Conservation (phyloP, 2,113 vertebrate genomes). For the Pelodiscus sinensis region DNA sequence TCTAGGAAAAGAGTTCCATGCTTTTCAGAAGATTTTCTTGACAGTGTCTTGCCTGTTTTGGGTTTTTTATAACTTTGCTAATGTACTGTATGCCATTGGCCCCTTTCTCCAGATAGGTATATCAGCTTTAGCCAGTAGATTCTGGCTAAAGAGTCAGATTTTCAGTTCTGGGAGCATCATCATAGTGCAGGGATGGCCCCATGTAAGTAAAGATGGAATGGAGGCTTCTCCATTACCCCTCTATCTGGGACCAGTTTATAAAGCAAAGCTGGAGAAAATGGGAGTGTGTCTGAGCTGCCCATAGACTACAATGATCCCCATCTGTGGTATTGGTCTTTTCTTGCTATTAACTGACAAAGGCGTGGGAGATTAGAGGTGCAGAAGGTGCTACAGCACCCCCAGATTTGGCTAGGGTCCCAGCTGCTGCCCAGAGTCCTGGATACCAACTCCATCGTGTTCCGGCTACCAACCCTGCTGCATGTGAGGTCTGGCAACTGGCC, state of each 20-base stretch:
- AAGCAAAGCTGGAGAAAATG: not conserved
- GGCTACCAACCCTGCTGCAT: no score
- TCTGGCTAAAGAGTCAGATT: not conserved
- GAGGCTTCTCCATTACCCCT: accelerated
- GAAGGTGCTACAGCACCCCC: no score
- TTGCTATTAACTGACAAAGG: not conserved
- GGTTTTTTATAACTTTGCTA: slow-evolving; percentile 5
- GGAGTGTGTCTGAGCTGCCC: not conserved
- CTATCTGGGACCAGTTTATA: not conserved
- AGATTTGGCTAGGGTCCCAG: no score
- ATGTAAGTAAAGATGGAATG: accelerated
- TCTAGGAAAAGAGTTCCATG: not conserved
- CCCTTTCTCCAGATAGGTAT: not conserved
- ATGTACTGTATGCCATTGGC: not conserved
- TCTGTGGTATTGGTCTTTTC: not conserved
- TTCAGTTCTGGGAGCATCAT: not conserved
- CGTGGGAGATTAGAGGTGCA: no score
- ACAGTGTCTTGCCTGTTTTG: not conserved
- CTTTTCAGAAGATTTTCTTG: slow-evolving; percentile 9
- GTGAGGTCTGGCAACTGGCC: no score
- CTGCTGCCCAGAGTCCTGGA: no score
- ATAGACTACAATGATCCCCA: not conserved
- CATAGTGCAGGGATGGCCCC: accelerated
- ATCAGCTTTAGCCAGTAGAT: not conserved
- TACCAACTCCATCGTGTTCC: no score